Evolutionary conservation across 2,888 invertebrate genomes (phyloP).

Genomic region (Pinctada fucata): DNA sequence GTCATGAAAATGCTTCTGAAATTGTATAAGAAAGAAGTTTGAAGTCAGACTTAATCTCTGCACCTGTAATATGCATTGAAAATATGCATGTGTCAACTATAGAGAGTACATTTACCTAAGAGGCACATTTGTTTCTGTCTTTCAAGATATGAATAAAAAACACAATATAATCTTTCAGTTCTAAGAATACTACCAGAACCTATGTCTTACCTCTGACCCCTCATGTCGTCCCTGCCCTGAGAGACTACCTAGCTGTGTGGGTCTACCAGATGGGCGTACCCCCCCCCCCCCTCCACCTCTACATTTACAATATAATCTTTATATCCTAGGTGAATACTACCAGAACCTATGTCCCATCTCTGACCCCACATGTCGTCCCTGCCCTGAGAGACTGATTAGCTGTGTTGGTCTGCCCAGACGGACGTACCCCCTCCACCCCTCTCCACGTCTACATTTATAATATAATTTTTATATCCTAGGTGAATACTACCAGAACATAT

Average conservation of each 20-base stretch:
- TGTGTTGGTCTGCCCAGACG: constrained; percentile 59
- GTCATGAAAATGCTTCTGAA: too few relatives aligned
- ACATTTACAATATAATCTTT: too few relatives aligned
- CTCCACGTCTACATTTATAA: not conserved
- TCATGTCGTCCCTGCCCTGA: constrained; percentile 47
- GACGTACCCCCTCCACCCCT: too few relatives aligned
- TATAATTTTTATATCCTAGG: constrained; percentile 39
- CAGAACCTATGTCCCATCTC: constrained; percentile 45
- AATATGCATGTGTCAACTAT: too few relatives aligned
- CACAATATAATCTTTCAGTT: constrained; percentile 29
- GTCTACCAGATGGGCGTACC: too few relatives aligned
- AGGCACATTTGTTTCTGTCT: too few relatives aligned
- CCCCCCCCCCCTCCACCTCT: too few relatives aligned
- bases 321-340: constrained; percentile 53
- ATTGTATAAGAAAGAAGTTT: too few relatives aligned
- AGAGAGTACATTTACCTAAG: too few relatives aligned
- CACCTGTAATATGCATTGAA: too few relatives aligned
- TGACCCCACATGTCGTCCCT: constrained; percentile 44
- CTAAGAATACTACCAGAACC: constrained; percentile 52
- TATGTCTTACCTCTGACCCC: constrained; percentile 38
- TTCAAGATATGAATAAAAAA: too few relatives aligned
- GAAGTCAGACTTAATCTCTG: too few relatives aligned
- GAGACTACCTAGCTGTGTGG: constrained; percentile 50
- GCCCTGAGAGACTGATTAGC: constrained; percentile 54
- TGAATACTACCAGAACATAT: constrained; percentile 52